Conservation (phyloP, 92 coral and sea anemone species). For the Epizoanthus scotinus region DNA sequence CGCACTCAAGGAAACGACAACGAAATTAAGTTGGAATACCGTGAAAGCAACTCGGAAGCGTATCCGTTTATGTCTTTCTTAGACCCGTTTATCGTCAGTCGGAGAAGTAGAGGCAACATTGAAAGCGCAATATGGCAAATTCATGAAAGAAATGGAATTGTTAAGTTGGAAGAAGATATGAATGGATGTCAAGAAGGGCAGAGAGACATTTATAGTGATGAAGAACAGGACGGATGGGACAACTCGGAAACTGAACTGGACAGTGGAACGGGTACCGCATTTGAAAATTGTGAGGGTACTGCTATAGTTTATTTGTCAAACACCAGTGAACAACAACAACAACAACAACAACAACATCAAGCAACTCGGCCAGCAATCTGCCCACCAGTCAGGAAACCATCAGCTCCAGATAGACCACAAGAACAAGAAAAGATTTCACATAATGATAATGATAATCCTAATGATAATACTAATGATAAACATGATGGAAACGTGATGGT, state of each 20-base stretch:
- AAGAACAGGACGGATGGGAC: conserved; percentile 17
- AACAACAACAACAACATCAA: neutral
- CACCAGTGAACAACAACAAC: neutral
- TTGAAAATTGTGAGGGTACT: conserved; percentile 18
- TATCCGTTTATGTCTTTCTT: conserved; percentile 33
- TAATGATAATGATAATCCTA: neutral
- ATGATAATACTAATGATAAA: too few species aligned
- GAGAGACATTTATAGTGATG: conserved; percentile 26
- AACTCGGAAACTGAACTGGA: conserved; percentile 18
- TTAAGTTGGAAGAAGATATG: conserved; percentile 18
- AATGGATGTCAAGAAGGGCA: neutral
- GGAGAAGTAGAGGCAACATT: conserved; percentile 34
- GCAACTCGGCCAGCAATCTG: neutral
- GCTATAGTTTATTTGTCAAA: conserved; percentile 25
- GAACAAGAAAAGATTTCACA: neutral
- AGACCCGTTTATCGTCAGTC: conserved; percentile 26
- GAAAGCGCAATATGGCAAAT: conserved; percentile 15
- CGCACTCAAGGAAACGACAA: conserved; percentile 2
- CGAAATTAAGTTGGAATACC: conserved; percentile 10
- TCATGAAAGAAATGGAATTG: conserved; percentile 25
- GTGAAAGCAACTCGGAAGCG: neutral
- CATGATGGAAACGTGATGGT: neutral
- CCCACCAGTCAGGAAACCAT: neutral
- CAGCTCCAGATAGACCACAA: neutral
- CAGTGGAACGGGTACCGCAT: conserved; percentile 3